These are phyloP conservation scores for Stomatorhinus ivindoensis DNA, from an alignment of 2,113 vertebrate species.

Conservation along the genomic window DNA sequence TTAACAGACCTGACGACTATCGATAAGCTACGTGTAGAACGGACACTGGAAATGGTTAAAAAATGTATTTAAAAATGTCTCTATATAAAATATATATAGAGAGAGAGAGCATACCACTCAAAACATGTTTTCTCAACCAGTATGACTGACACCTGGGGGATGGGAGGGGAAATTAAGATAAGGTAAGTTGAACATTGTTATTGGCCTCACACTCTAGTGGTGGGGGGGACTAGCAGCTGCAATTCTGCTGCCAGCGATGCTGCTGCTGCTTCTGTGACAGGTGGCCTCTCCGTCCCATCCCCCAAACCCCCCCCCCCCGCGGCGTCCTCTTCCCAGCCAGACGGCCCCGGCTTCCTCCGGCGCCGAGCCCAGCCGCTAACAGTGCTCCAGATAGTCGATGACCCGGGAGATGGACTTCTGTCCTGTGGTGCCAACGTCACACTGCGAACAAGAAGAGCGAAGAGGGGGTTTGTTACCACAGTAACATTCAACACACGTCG, in stretches of 20 bases:
- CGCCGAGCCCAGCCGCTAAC: slow-evolving; percentile 66
- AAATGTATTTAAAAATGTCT: too few species aligned
- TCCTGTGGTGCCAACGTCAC: slow-evolving; percentile 90
- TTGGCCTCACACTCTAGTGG: not conserved
- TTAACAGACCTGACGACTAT: not conserved
- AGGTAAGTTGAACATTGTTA: not conserved
- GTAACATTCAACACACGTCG: not conserved
- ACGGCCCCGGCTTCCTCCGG: slow-evolving; percentile 35
- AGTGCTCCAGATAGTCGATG: slow-evolving; percentile 98
- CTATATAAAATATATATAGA: too few species aligned
- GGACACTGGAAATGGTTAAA: slow-evolving; percentile 11
- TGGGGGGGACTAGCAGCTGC: not conserved
- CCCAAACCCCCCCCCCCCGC: not conserved
- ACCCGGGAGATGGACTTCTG: slow-evolving; percentile 97
- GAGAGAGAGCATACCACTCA: not conserved
- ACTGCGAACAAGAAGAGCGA: slow-evolving; percentile 54
- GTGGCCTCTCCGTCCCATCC: not conserved
- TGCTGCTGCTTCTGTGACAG: not conserved
- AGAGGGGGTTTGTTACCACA: not conserved
- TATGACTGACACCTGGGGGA: not conserved
- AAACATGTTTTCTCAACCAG: not conserved
- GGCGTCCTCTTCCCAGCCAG: not conserved
- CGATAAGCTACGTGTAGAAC: not conserved
- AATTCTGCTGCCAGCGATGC: not conserved
- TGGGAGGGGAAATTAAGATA: not conserved